These are phyloP conservation scores for Bucco capensis DNA, from an alignment of 2,113 vertebrate species.

Conservation along the genomic window DNA sequence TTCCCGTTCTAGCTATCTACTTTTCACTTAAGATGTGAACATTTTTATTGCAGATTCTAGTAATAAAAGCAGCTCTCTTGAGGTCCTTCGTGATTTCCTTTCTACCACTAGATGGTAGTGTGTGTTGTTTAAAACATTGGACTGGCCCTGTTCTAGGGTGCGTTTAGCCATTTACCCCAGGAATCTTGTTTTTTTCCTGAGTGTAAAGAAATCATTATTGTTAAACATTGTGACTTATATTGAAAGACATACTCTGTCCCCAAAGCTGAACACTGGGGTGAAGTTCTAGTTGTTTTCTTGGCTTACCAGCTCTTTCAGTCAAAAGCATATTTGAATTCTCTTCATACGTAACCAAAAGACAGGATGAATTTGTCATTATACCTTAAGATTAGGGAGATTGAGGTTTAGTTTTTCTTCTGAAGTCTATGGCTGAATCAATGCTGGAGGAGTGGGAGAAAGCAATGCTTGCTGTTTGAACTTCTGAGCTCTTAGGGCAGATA, in stretches of 20 bases:
- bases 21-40: not conserved
- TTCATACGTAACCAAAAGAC: not conserved
- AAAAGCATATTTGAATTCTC: not conserved
- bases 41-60: not conserved
- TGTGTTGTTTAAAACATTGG: not conserved
- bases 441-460: not conserved
- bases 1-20: not conserved
- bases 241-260: not conserved
- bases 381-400: not conserved
- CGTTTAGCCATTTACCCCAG: no score
- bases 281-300: not conserved
- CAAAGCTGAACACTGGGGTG: not conserved
- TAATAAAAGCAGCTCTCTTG: not conserved
- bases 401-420: not conserved
- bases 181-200: not conserved
- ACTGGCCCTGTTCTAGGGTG: rapidly evolving
- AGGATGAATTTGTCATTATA: not conserved
- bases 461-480: not conserved
- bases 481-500: not conserved
- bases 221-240: not conserved
- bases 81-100: rapidly evolving
- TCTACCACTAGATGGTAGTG: slow-evolving; percentile 54
- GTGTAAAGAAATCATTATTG: not conserved
- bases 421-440: not conserved
- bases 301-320: not conserved